These are phyloP conservation scores for Bolinopsis microptera DNA, from an alignment of 37 sponge, comb jelly and placozoan species.

Conservation along the genomic window DNA sequence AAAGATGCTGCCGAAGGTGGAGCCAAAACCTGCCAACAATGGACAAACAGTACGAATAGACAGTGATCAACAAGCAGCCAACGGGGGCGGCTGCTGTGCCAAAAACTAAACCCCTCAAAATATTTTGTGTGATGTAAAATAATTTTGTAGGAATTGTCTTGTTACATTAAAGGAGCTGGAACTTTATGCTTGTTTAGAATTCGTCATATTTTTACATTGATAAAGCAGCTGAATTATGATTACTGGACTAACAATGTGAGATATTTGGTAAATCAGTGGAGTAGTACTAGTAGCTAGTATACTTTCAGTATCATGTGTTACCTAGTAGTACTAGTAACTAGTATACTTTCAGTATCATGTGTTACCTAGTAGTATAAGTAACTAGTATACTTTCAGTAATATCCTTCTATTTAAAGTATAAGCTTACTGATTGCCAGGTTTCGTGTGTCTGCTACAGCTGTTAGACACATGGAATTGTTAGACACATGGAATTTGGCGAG, in stretches of 20 bases:
- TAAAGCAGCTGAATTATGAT: background rate
- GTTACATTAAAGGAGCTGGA: background rate
- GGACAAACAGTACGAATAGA: constrained; percentile 61
- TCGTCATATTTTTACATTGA: background rate
- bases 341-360: too few species aligned
- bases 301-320: too few species aligned
- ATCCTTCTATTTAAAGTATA: too few species aligned
- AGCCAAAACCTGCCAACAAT: constrained; percentile 42
- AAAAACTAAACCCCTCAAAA: constrained; percentile 37
- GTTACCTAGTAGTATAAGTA: too few species aligned
- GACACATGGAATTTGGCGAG: too few species aligned
- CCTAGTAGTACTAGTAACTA: too few species aligned
- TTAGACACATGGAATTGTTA: too few species aligned
- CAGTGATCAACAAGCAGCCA: background rate
- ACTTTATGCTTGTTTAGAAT: background rate
- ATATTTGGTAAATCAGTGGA: background rate
- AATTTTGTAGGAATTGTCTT: background rate
- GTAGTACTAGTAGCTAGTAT: too few species aligned
- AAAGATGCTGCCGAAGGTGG: constrained; percentile 33
- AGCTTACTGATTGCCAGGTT: too few species aligned
- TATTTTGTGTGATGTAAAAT: background rate
- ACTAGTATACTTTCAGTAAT: too few species aligned
- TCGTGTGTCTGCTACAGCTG: too few species aligned
- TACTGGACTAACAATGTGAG: background rate
- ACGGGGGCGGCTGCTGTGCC: constrained; percentile 18